A percentile compares a stretch with the other conserved stretches of the same genome.
Conservation (phyloP, 2,888 invertebrate species). For the Aradus depressus region DNA sequence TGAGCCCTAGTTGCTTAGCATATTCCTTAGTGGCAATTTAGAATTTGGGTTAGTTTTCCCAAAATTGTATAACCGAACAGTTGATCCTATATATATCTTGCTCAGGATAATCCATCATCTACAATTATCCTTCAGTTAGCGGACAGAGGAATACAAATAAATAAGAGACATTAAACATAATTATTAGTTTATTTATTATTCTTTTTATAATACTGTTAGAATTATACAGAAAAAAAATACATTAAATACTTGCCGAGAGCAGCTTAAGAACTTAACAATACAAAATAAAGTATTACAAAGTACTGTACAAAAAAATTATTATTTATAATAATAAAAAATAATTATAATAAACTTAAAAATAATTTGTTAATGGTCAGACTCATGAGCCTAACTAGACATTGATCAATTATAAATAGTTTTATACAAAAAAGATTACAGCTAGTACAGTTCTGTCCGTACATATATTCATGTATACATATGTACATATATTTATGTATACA, state of each 20-base stretch:
- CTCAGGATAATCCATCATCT: too few species aligned
- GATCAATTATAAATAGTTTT: slow-evolving; percentile 14
- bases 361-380: slow-evolving; percentile 14
- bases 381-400: slow-evolving; percentile 5
- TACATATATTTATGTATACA: too few species aligned
- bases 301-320: slow-evolving; percentile 26
- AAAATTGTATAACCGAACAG: too few species aligned
- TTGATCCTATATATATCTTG: too few species aligned
- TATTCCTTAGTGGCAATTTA: too few species aligned
- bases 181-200: slow-evolving; percentile 28
- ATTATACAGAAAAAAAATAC: slow-evolving; percentile 26
- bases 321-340: slow-evolving; percentile 14
- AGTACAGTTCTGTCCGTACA: slow-evolving; percentile 18
- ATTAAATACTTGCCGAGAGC: slow-evolving; percentile 15
- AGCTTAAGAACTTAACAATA: slow-evolving; percentile 21
- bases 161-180: slow-evolving; percentile 22
- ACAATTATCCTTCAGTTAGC: too few species aligned
- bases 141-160: too few species aligned
- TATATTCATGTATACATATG: slow-evolving; percentile 7
- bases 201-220: slow-evolving; percentile 28
- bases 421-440: slow-evolving; percentile 17
- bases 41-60: too few species aligned
- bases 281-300: slow-evolving; percentile 22
- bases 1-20: too few species aligned
- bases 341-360: slow-evolving; percentile 9